Evolutionary conservation across 2,113 vertebrate species (phyloP).

Genomic region (Chinchilla lanigera): DNA sequence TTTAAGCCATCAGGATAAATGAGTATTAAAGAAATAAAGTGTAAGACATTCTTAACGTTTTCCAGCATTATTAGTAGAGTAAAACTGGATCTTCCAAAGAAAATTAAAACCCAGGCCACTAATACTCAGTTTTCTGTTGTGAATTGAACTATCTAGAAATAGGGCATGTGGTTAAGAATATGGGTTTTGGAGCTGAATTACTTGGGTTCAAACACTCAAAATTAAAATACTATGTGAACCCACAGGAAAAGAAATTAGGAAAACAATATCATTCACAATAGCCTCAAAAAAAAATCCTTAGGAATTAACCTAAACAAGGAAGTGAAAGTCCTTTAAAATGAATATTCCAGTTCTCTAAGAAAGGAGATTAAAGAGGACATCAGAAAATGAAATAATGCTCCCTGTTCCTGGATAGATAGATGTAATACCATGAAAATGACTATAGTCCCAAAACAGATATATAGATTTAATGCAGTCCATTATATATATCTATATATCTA

Average conservation of each 20-base stretch:
- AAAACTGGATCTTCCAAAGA: constrained; percentile 31
- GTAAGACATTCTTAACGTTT: not conserved
- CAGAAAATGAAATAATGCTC: not conserved
- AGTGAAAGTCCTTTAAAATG: not conserved
- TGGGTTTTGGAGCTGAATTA: not conserved
- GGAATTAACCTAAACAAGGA: not conserved
- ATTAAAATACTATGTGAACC: not conserved
- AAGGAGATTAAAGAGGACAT: not conserved
- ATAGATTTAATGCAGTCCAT: not conserved
- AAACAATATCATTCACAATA: not conserved
- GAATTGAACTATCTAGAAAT: not conserved
- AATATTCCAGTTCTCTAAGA: not conserved
- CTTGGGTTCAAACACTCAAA: not conserved
- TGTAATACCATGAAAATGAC: not conserved
- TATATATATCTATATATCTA: not conserved
- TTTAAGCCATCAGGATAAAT: not conserved
- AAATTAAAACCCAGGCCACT: not conserved
- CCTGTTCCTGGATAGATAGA: not conserved
- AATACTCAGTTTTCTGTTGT: not conserved
- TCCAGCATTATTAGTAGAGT: not conserved
- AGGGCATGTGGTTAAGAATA: not conserved
- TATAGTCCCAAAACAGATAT: not conserved
- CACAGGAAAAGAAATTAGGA: not conserved
- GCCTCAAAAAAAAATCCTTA: not conserved
- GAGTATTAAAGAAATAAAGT: constrained; percentile 11